These are phyloP conservation scores for Cataglyphis cursor DNA, from an alignment of 2,888 invertebrate genomes.

Conservation along the genomic window DNA sequence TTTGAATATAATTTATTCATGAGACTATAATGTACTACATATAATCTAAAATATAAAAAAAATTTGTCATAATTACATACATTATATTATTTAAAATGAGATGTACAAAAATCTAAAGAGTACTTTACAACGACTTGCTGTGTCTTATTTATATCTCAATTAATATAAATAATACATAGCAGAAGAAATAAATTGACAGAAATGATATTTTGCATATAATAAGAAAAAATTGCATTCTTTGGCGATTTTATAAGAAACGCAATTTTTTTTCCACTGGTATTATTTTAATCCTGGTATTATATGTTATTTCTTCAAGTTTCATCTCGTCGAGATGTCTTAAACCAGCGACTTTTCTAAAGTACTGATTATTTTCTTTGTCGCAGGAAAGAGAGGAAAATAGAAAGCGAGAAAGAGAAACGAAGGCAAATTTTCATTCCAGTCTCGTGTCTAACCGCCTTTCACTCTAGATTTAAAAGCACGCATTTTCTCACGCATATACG, in stretches of 20 bases:
- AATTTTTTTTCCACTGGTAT: slow-evolving; percentile 36
- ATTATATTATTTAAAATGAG: background rate
- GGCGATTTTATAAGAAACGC: slow-evolving; percentile 9
- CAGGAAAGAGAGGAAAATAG: background rate
- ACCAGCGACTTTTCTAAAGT: slow-evolving; percentile 5
- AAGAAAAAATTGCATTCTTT: slow-evolving; percentile 1
- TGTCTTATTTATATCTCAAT: slow-evolving; percentile 15
- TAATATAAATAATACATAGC: background rate
- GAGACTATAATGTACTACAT: background rate
- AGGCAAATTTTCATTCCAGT: slow-evolving; percentile 40
- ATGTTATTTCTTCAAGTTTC: slow-evolving; percentile 40
- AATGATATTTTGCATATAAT: slow-evolving; percentile 20
- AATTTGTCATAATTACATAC: background rate
- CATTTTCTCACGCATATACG: slow-evolving; percentile 2
- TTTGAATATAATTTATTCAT: background rate
- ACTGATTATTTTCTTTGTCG: slow-evolving; percentile 51
- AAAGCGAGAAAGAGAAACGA: background rate
- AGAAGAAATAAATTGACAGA: background rate
- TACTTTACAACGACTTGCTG: background rate
- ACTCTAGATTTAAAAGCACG: background rate
- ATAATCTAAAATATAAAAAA: background rate
- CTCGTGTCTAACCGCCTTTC: background rate
- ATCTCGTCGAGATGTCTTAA: slow-evolving; percentile 25
- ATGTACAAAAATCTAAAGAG: background rate
- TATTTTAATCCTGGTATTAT: slow-evolving; percentile 42